Percentiles rank a stretch among this genome's conserved stretches.
phyloP scores from a whole-genome alignment of 2,888 invertebrate genomes.

The Galeruca laticollis region DNA sequence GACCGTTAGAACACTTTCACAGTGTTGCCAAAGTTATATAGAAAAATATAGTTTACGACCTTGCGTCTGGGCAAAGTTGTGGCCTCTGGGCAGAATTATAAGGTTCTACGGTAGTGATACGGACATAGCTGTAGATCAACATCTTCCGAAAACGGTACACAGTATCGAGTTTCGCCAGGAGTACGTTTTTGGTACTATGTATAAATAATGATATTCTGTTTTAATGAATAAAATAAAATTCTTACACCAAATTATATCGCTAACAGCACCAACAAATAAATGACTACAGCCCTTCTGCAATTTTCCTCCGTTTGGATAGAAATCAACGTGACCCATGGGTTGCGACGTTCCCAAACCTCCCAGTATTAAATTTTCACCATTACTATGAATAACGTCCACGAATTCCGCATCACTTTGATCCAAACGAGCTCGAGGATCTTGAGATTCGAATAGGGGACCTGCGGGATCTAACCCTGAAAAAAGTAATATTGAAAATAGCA shows the following conservation, averaged over 20 bases:
- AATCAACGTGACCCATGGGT: slow-evolving; percentile 92
- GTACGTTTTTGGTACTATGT: too few species aligned
- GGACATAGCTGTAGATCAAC: too few species aligned
- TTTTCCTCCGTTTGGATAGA: slow-evolving; percentile 91
- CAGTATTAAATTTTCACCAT: slow-evolving; percentile 91
- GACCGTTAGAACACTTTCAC: too few species aligned
- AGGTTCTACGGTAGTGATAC: too few species aligned
- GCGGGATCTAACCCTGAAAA: slow-evolving; percentile 86
- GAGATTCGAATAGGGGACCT: slow-evolving; percentile 91
- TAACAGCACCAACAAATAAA: slow-evolving; percentile 91
- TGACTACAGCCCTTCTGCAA: slow-evolving; percentile 94
- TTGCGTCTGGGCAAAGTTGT: too few species aligned
- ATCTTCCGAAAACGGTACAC: too few species aligned
- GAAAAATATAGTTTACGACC: too few species aligned
- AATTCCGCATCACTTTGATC: slow-evolving; percentile 89
- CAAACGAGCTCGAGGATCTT: slow-evolving; percentile 85
- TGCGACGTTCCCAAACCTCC: slow-evolving; percentile 89
- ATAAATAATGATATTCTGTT: too few species aligned
- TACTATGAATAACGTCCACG: slow-evolving; percentile 94
- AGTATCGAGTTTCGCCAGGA: too few species aligned
- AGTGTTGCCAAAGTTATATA: too few species aligned
- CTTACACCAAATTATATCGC: slow-evolving; percentile 89
- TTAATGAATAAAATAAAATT: neutral
- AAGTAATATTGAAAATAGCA: neutral
- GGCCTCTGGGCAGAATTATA: too few species aligned